Evolutionary conservation across 2,113 vertebrate genomes (phyloP).

Genomic region (Piaya cayana): DNA sequence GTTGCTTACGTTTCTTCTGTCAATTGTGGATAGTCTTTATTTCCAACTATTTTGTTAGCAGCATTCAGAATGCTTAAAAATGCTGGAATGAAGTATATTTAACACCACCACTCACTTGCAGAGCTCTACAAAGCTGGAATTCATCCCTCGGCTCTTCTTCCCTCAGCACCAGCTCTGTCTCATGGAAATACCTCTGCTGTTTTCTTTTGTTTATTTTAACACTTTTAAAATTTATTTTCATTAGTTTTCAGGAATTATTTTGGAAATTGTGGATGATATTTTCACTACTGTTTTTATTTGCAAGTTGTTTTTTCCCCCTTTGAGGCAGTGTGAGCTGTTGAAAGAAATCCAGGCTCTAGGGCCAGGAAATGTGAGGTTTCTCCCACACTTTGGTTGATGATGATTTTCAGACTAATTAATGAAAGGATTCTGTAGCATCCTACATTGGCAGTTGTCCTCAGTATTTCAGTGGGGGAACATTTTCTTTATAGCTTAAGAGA

Average conservation of each 20-base stretch:
- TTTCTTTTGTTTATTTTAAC: not conserved
- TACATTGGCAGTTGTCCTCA: not conserved
- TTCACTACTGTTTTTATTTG: not conserved
- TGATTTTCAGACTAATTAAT: not conserved
- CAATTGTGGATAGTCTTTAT: conserved; percentile 26
- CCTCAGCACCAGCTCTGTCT: not conserved
- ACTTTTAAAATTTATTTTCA: not conserved
- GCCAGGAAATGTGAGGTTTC: not conserved
- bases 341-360: not conserved
- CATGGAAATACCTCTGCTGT: not conserved
- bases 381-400: fast-evolving
- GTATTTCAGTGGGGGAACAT: not conserved
- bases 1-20: conserved; percentile 56
- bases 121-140: not conserved
- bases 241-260: not conserved
- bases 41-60: conserved; percentile 27
- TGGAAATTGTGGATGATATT: not conserved
- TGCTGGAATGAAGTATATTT: conserved; percentile 23
- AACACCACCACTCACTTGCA: conserved; percentile 1
- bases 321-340: not conserved
- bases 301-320: not conserved
- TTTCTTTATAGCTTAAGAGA: not conserved
- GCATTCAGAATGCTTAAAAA: conserved; percentile 34
- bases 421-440: not conserved
- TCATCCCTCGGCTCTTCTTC: not conserved